Base-by-base conservation (phyloP, 2,888 invertebrate genomes). In the Acanthosoma haemorrhoidale region DNA sequence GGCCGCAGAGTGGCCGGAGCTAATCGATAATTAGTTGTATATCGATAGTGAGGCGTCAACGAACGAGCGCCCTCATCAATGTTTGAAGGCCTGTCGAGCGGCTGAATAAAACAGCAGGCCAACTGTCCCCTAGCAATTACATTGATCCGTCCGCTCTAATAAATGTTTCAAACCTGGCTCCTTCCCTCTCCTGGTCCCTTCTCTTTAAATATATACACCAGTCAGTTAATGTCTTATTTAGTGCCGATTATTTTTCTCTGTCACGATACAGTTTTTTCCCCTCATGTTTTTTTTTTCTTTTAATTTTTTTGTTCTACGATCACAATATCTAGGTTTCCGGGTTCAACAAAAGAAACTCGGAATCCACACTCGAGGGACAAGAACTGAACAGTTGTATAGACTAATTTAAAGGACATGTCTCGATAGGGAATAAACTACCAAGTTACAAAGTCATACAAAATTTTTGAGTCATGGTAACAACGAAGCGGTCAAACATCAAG, bases 41-140 rank as follows among this genome's bases (percentile, higher is more conserved):
- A 51, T 51, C 25, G 51, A 51, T 51, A 51, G 51, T n/a, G 51
- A 51, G 51, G 51, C 51, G 51, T 51, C 51, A 51, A 51, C 51
- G 21, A 25, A 2, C 0, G 1, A 25, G 1, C n/a, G n/a, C n/a
- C n/a, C 25, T 51, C 25, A 51, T 51, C 25, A 51, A 51, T 51
- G 51, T 51, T 51, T 51, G 51, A 51, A 21, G 13, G 25, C 51
- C 51, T 11, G 51, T 3, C 51, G 51, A 3, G 1, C 3, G n/a
- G 9, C 5, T 51, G 51, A 51, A 51, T 51, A 51, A 51, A 29
- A 25, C 25, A 51, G 51, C 1, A 51, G n/a, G 21, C 51, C 3
- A 9, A 2, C 51, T 51, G 51, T 51, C 51, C 5, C 51, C 51
- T 21, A 25, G 25, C 51, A 51, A 51, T 51, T 51, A 51, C 51